These are phyloP conservation scores for Mactromeris polynyma DNA, from an alignment of 2,888 invertebrate species.

Conservation along the genomic window DNA sequence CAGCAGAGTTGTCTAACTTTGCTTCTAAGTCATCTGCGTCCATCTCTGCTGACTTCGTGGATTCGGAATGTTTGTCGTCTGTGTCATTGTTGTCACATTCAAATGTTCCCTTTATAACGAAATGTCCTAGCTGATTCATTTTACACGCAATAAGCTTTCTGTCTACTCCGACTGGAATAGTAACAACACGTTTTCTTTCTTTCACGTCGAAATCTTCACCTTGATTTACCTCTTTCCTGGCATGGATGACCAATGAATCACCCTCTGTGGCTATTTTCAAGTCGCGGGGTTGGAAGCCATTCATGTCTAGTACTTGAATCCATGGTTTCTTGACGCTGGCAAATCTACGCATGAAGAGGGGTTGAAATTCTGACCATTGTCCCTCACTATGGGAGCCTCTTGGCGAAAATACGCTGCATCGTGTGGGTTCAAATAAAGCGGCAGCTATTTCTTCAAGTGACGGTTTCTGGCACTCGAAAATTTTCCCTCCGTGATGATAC, in stretches of 20 bases:
- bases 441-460: neutral
- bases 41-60: neutral
- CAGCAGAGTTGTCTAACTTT: neutral
- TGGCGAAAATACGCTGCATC: neutral
- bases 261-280: neutral
- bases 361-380: neutral
- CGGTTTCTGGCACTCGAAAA: neutral
- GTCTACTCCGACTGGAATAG: slow-evolving; percentile 8
- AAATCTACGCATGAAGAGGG: neutral
- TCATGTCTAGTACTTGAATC: slow-evolving; percentile 30
- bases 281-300: slow-evolving; percentile 14
- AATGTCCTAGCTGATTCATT: neutral
- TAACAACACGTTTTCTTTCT: neutral
- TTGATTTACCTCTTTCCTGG: neutral
- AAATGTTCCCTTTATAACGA: slow-evolving; percentile 15
- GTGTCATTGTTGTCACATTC: neutral
- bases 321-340: neutral
- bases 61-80: neutral
- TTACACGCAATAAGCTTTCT: neutral
- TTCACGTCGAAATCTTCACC: slow-evolving; percentile 20
- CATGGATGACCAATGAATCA: neutral
- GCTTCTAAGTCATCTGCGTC: neutral
- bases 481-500: neutral
- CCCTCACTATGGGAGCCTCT: neutral
- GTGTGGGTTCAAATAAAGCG: neutral